Evolutionary conservation across 2,113 vertebrate genomes (phyloP), one percentile per base, ranked within the genome.

Genomic region (Pseudolaguvia tuberculata): DNA sequence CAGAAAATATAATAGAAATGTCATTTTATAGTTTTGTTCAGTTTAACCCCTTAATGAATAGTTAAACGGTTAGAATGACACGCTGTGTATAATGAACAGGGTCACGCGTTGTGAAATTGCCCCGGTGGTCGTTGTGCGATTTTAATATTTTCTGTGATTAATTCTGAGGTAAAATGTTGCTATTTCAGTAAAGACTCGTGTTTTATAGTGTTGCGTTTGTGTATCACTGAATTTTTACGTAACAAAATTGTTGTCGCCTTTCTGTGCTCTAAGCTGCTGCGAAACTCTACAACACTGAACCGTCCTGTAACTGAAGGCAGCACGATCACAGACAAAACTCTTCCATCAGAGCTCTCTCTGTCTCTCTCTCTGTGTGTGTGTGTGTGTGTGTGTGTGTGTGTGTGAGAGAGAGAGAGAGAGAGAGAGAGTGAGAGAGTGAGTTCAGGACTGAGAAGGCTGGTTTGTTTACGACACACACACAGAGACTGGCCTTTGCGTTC

Each of bases 1-100:
- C 45, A 0, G 9, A 8, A 18, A 1, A 17, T 18, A 35, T 6
- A 35, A 10, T 14, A 10, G 23, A 3, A 66, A 12, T 15, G 31
- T 14, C 2, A 2, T 12, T 50, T 18, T 50, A 27, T 11, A 20
- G 2, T 2, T 11, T 15, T 15, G 5, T 45, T 42, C 8, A 8
- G n/a, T n/a, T 45, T 8, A 23, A 65, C 3, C 6, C 31, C 6
- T 35, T 6, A 35, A 9, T 11, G 42, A 5, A 1, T 25, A 18
- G 47, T 23, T 14, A 0, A 5, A 1, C 1, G 14, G 23, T 23
- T 1, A 45, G 23, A 45, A 21, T 0, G 1, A 6, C 5, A 0
- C 11, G 35, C 11, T 42, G 20, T 42, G 31, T 20, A 1, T 39
- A 0, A 20, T 20, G 31, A n/a, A 4, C 6, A 7, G n/a, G 0